Evolutionary conservation across 2,797 vertebrate species (phyloP).

Genomic region (Acipenser ruthenus): DNA sequence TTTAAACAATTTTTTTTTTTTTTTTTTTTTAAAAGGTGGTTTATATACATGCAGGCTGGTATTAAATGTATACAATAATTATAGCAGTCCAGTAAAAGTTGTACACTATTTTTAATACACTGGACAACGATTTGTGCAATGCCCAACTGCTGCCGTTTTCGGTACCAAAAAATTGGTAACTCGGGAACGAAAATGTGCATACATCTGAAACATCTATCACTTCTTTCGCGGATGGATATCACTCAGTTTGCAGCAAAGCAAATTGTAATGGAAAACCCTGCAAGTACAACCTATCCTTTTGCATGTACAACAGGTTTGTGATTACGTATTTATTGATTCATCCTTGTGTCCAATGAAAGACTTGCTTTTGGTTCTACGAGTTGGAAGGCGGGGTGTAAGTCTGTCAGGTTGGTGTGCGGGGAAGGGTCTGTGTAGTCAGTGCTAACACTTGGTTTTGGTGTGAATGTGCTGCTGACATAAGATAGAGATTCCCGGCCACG

Average conservation of each 20-base stretch:
- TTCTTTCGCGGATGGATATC: slow-evolving; percentile 4
- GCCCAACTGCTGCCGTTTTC: neutral
- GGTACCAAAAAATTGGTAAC: neutral
- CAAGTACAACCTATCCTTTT: slow-evolving; percentile 1
- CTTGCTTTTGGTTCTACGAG: slow-evolving; percentile 27
- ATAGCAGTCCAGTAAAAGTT: no score
- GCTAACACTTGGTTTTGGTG: slow-evolving; percentile 51
- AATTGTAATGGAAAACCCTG: neutral
- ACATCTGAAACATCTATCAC: neutral
- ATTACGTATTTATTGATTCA: slow-evolving; percentile 28
- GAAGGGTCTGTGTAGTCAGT: slow-evolving; percentile 39
- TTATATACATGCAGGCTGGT: no score
- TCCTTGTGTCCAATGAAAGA: slow-evolving; percentile 50
- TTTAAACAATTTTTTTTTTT: no score
- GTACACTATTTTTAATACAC: no score
- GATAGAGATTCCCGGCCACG: slow-evolving; percentile 79
- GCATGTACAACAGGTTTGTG: neutral
- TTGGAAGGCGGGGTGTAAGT: slow-evolving; percentile 40
- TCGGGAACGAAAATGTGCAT: no score
- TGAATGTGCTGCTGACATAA: slow-evolving; percentile 52
- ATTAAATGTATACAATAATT: no score
- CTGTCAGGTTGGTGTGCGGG: slow-evolving; percentile 40
- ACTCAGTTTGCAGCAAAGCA: neutral
- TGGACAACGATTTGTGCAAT: no score
- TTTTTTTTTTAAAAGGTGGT: no score